Conservation (phyloP, 2,797 vertebrate species). For the Nothura maculosa region DNA sequence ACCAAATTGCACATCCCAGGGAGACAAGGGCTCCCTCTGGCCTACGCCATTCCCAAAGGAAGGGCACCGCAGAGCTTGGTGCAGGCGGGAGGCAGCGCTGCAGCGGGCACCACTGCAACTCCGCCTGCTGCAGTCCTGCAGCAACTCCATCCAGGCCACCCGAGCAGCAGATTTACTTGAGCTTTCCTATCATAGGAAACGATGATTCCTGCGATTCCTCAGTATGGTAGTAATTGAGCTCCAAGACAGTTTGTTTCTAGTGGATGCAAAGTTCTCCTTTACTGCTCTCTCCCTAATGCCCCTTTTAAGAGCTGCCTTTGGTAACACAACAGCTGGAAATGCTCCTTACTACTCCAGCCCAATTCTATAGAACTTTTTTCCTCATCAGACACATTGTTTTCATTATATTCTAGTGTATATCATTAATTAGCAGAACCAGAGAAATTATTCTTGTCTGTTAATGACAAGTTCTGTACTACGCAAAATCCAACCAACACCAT, state of each 20-base stretch:
- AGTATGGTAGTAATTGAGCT: background rate
- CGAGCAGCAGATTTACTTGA: background rate
- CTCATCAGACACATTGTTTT: background rate
- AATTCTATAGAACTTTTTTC: background rate
- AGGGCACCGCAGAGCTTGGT: background rate
- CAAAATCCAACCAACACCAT: background rate
- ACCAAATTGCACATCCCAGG: background rate
- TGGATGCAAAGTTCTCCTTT: background rate
- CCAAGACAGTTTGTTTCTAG: background rate
- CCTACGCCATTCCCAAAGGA: background rate
- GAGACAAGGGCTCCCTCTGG: background rate
- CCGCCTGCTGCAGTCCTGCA: background rate
- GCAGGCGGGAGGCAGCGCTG: rapidly evolving
- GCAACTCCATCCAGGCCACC: background rate
- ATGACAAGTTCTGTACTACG: rapidly evolving
- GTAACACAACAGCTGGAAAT: background rate
- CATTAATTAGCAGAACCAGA: background rate
- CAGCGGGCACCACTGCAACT: background rate
- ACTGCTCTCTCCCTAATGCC: background rate
- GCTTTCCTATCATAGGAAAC: background rate
- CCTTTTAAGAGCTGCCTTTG: background rate
- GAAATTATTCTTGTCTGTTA: background rate
- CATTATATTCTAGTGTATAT: background rate
- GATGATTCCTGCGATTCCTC: no score
- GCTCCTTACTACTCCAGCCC: background rate